A percentile compares a stretch with the other conserved stretches of the same genome.
These are phyloP conservation scores for Chironomus striatipennis DNA, from an alignment of 1,140 invertebrate species.

Conservation along the genomic window DNA sequence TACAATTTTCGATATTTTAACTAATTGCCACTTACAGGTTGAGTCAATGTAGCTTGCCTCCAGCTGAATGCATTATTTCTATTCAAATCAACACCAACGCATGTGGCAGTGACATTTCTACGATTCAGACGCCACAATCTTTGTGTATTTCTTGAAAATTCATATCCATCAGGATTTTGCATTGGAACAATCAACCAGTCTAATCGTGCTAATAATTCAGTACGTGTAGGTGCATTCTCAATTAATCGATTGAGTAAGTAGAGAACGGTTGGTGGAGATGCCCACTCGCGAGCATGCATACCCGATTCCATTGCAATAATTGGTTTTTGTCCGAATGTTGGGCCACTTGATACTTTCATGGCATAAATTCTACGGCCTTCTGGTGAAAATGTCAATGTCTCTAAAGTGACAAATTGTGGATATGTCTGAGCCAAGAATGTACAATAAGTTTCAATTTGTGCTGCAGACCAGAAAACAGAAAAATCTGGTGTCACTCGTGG, in stretches of 20 bases:
- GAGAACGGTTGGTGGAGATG: constrained; percentile 52
- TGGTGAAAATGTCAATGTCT: constrained; percentile 47
- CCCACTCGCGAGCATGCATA: constrained; percentile 60
- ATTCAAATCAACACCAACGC: constrained; percentile 35
- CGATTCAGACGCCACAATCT: constrained; percentile 55
- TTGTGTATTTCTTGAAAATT: constrained; percentile 33
- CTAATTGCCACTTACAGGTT: not conserved
- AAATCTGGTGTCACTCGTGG: not conserved
- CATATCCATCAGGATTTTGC: constrained; percentile 54
- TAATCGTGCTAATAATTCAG: constrained; percentile 44
- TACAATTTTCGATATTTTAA: not conserved
- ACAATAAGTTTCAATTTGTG: not conserved
- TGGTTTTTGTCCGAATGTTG: constrained; percentile 39
- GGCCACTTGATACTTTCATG: constrained; percentile 41
- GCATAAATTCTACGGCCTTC: constrained; percentile 46
- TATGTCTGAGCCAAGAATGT: constrained; percentile 37
- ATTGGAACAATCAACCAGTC: constrained; percentile 57
- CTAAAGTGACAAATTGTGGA: constrained; percentile 40
- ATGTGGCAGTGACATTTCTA: constrained; percentile 40
- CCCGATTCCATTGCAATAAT: constrained; percentile 48
- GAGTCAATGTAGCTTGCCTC: constrained; percentile 35
- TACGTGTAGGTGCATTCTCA: constrained; percentile 40
- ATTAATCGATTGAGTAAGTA: constrained; percentile 53
- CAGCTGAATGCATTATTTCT: constrained; percentile 38
- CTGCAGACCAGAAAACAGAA: not conserved